phyloP scores from a whole-genome alignment of 2,113 vertebrate species.

The Solea senegalensis region DNA sequence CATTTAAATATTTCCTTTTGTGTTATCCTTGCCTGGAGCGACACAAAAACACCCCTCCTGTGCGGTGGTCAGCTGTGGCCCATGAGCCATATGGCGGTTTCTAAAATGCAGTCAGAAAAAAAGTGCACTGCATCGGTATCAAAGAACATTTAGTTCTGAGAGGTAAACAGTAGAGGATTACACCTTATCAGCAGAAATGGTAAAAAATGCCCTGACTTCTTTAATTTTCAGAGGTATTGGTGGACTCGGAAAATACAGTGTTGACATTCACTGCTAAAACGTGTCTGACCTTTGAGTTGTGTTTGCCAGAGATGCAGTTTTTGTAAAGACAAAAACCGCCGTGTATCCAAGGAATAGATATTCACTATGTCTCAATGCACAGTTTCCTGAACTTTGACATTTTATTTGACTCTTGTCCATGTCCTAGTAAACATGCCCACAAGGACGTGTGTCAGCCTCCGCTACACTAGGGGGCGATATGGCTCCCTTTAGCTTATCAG shows the following conservation, averaged over 20 bases:
- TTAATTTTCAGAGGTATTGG: constrained; percentile 16
- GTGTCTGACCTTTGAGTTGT: not conserved
- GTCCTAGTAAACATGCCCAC: too few species aligned
- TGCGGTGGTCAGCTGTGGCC: constrained; percentile 46
- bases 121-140: constrained; percentile 28
- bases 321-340: not conserved
- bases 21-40: constrained; percentile 25
- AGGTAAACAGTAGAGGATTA: constrained; percentile 38
- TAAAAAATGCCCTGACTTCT: constrained; percentile 31
- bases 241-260: not conserved
- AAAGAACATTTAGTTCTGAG: constrained; percentile 27
- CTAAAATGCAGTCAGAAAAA: constrained; percentile 48
- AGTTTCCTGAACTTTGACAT: too few species aligned
- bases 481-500: too few species aligned
- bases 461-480: too few species aligned
- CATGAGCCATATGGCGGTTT: constrained; percentile 42
- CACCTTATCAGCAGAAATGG: constrained; percentile 46
- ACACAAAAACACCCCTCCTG: constrained; percentile 22
- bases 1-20: constrained; percentile 57
- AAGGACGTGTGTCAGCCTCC: too few species aligned
- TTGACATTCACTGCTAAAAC: not conserved
- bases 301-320: not conserved
- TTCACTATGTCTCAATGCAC: too few species aligned
- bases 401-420: too few species aligned
- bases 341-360: not conserved